phyloP scores from a whole-genome alignment of 2,113 vertebrate species.

The Anarhynchus alexandrinus region DNA sequence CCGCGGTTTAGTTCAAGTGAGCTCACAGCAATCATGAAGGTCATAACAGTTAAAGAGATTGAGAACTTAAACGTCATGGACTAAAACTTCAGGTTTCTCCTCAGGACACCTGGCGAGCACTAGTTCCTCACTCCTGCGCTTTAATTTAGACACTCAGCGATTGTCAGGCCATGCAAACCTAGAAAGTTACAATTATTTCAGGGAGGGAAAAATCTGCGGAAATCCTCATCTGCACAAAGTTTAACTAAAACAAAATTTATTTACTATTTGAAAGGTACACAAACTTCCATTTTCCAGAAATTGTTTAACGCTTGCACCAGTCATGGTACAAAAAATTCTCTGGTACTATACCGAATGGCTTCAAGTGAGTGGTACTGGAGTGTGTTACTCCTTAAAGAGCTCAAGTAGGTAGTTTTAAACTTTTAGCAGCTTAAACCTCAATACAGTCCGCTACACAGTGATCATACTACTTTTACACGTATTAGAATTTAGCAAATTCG shows the following conservation, averaged over 20 bases:
- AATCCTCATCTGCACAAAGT: not conserved
- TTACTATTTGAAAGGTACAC: not conserved
- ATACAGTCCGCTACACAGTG: not conserved
- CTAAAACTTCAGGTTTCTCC: not conserved
- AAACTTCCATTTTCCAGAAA: not conserved
- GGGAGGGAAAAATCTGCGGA: not conserved
- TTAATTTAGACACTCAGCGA: not conserved
- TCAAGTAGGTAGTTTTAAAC: not conserved
- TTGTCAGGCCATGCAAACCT: not conserved
- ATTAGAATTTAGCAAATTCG: not conserved
- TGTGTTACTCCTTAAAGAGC: not conserved
- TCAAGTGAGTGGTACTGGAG: not conserved
- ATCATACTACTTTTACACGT: fast-evolving
- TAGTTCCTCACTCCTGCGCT: not conserved
- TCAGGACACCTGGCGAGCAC: not conserved
- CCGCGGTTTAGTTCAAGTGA: not conserved
- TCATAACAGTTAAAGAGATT: not conserved
- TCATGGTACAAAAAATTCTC: not conserved
- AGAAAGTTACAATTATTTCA: not conserved
- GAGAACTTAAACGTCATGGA: not conserved
- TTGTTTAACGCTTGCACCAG: not conserved
- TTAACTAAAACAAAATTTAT: not conserved
- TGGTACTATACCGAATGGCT: not conserved
- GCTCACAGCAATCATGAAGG: not conserved
- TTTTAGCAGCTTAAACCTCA: not conserved